Evolutionary conservation across 2,888 invertebrate genomes (phyloP).

Genomic region (Campoplex nolae): DNA sequence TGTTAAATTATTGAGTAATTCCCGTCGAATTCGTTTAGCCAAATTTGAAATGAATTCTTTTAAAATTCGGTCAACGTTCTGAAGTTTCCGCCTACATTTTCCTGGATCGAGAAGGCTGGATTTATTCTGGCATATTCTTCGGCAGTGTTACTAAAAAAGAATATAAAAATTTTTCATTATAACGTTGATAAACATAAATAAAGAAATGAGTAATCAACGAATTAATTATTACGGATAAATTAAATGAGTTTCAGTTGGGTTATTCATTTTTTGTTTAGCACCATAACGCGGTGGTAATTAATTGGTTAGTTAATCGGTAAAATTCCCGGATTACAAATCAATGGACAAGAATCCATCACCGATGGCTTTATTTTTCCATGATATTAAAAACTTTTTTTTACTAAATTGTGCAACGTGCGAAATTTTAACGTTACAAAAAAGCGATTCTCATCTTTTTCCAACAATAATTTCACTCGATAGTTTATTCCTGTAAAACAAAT

Average conservation of each 20-base stretch:
- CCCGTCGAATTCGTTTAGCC: neutral
- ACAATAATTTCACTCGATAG: neutral
- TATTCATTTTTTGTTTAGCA: neutral
- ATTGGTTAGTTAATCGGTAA: neutral
- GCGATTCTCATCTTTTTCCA: too few species aligned
- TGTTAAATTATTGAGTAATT: neutral
- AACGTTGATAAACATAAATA: neutral
- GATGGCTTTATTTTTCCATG: neutral
- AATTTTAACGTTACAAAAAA: neutral
- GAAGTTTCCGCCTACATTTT: constrained; percentile 75
- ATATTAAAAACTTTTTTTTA: neutral
- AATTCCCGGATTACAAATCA: neutral
- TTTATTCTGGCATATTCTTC: constrained; percentile 79
- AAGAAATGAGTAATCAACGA: neutral
- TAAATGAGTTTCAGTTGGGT: neutral
- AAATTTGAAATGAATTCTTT: constrained; percentile 8
- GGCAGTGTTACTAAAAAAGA: constrained; percentile 48
- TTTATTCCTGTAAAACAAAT: neutral
- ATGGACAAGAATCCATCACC: neutral
- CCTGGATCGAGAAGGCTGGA: constrained; percentile 80
- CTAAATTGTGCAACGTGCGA: neutral
- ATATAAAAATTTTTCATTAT: neutral
- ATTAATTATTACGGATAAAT: neutral
- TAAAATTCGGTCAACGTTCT: constrained; percentile 63
- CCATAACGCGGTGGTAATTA: too few species aligned